Conservation (phyloP, 2,888 invertebrate species). For the Asteroscopus sphinx region DNA sequence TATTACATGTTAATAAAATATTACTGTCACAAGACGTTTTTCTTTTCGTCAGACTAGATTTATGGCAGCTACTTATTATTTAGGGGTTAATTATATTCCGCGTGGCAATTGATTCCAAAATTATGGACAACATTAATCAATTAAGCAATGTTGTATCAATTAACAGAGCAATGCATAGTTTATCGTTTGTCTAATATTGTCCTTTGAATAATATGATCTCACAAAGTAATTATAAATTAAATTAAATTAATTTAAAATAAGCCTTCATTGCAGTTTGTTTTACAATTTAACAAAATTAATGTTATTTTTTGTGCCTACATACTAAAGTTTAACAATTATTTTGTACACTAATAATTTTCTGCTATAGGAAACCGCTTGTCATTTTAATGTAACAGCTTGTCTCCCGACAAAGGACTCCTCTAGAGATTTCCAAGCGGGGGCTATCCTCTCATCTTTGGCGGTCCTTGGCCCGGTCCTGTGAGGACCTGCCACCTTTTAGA, state of each 20-base stretch:
- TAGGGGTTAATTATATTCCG: constrained; percentile 28
- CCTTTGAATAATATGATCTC: constrained; percentile 14
- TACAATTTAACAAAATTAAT: too few species aligned
- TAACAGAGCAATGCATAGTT: constrained; percentile 25
- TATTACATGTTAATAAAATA: constrained; percentile 52
- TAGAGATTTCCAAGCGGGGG: too few species aligned
- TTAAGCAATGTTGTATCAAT: constrained; percentile 28
- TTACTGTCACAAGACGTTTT: constrained; percentile 36
- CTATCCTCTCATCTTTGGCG: too few species aligned
- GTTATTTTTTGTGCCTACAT: too few species aligned
- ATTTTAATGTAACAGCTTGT: too few species aligned
- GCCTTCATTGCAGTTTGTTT: too few species aligned
- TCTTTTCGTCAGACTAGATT: constrained; percentile 23
- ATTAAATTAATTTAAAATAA: not conserved
- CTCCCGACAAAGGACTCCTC: too few species aligned
- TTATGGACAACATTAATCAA: constrained; percentile 34
- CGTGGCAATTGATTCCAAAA: constrained; percentile 41
- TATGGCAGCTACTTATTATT: constrained; percentile 23
- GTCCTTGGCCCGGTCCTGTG: too few species aligned
- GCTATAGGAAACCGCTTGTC: too few species aligned
- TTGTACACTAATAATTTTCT: too few species aligned
- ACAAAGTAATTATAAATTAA: not conserved
- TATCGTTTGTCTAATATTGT: constrained; percentile 15
- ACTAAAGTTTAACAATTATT: too few species aligned
- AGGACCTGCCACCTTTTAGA: too few species aligned